Base-by-base conservation (phyloP, 2,113 vertebrate species). In the Vimba vimba region DNA sequence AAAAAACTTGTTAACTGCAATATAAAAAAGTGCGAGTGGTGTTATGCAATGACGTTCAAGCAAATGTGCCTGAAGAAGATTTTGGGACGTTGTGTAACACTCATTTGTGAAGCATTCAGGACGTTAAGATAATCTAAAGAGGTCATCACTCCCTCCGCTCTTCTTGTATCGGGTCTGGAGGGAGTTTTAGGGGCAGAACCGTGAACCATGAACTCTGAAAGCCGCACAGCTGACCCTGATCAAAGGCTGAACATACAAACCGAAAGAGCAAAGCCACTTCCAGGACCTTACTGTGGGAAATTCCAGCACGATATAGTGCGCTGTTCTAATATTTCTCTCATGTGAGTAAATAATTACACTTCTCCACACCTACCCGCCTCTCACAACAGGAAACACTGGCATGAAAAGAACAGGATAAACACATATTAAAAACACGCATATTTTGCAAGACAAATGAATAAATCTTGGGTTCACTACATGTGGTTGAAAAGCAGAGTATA, bases 141-240 rank as follows among this genome's bases (percentile, higher is more conserved):
- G 93, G 92, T 87, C 92, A 94, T 95, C 93, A n/a, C 36, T n/a
- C 57, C 62, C 36, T 79, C 81, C 33, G 25, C 50, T 59, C 64
- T 13, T 69, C 15, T 57, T 23, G 55, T 57, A 57, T 57, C 55
- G 21, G 55, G 55, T 57, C 7, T 50, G 64, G 30, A n/a, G 21
- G 45, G 23, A 39, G 50, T 69, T 71, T 71, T 45, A 79, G 62
- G 43, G 86, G 79, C 86, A 89, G 86, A 85, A 80, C 87, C 75
- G 55, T 89, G 25, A 81, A 30, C 55, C 74, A 13, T 55, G 43
- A 55, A 86, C 86, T 89, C 87, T 91, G 92, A 86, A 93, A 93
- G 79, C 36, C 36, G 2, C 68, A 43, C 81, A 52, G n/a, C 15
- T 88, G 83, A 23, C 23, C 90, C 77, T 76, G 84, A 85, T 87